Percentiles rank a stretch among this genome's conserved stretches.
Conservation (phyloP, 1,140 invertebrate species). For the Pachypeltis micranthus region DNA sequence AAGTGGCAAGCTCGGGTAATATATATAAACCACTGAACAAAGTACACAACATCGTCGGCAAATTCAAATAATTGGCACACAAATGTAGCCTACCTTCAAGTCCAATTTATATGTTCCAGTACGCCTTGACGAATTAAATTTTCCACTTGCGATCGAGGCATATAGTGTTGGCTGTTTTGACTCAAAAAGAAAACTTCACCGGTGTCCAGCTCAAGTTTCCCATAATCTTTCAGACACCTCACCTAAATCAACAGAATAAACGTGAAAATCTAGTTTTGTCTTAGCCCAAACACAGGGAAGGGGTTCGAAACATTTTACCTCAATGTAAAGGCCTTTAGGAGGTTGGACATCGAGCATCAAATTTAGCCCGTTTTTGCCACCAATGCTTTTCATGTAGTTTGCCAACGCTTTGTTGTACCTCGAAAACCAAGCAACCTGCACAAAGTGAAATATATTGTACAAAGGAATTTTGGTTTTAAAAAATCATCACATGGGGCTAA, state of each 20-base stretch:
- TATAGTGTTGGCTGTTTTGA: slow-evolving; percentile 84
- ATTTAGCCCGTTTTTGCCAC: slow-evolving; percentile 65
- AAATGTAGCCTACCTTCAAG: too few relatives aligned
- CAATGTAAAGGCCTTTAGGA: slow-evolving; percentile 83
- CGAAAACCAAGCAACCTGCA: slow-evolving; percentile 67
- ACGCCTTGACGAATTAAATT: slow-evolving; percentile 84
- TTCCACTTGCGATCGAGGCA: slow-evolving; percentile 80
- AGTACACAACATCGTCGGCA: too few relatives aligned
- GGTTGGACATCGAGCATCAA: slow-evolving; percentile 78
- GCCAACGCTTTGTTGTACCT: slow-evolving; percentile 78
- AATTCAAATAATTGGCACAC: too few relatives aligned
- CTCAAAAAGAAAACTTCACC: slow-evolving; percentile 77
- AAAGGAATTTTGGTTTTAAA: not conserved
- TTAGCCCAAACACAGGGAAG: not conserved
- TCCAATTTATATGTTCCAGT: slow-evolving; percentile 55
- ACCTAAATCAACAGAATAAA: slow-evolving; percentile 43
- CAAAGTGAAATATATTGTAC: slow-evolving; percentile 21
- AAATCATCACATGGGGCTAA: too few relatives aligned
- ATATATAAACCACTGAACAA: too few relatives aligned
- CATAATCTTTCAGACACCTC: slow-evolving; percentile 77
- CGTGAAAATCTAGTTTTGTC: too few relatives aligned
- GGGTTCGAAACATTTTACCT: slow-evolving; percentile 45
- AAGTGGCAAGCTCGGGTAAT: too few relatives aligned
- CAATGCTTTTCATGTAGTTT: slow-evolving; percentile 78
- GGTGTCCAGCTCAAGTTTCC: slow-evolving; percentile 86